A percentile compares a stretch with the other conserved stretches of the same genome.
Conservation (phyloP, 2,797 vertebrate species). For the Alca torda region DNA sequence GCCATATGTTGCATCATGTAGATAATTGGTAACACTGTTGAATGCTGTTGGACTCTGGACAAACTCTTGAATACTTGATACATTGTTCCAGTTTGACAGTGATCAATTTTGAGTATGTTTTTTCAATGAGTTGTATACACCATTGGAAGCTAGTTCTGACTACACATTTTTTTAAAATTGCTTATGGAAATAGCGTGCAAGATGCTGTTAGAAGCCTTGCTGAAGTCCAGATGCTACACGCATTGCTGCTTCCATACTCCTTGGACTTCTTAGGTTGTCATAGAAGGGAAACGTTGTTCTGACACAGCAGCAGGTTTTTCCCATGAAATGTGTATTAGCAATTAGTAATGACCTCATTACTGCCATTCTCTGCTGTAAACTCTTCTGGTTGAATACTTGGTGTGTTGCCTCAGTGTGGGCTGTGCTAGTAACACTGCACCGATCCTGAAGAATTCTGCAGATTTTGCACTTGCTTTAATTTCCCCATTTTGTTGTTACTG, state of each 20-base stretch:
- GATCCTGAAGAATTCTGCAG: not conserved
- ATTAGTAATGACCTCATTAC: conserved; percentile 19
- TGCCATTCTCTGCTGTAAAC: not conserved
- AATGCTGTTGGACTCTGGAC: not conserved
- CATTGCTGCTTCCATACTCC: not conserved
- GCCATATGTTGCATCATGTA: not conserved
- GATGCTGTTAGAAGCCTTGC: conserved; percentile 6
- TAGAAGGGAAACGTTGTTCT: not conserved
- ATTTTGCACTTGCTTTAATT: not conserved
- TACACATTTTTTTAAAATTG: not conserved
- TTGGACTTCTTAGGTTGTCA: conserved; percentile 7
- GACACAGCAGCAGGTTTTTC: not conserved
- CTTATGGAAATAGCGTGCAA: not conserved
- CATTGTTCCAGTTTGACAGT: not conserved
- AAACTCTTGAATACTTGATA: not conserved
- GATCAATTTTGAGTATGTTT: not conserved
- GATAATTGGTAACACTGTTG: not conserved
- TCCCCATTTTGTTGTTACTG: not conserved
- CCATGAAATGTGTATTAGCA: not conserved
- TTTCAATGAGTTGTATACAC: not conserved
- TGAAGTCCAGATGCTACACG: not conserved
- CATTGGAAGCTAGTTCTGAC: not conserved
- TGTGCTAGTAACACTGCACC: not conserved
- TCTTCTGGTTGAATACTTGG: not conserved
- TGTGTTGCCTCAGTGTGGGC: not conserved